Base-by-base conservation (phyloP, 2,888 invertebrate species). In the Drosophila atripex region DNA sequence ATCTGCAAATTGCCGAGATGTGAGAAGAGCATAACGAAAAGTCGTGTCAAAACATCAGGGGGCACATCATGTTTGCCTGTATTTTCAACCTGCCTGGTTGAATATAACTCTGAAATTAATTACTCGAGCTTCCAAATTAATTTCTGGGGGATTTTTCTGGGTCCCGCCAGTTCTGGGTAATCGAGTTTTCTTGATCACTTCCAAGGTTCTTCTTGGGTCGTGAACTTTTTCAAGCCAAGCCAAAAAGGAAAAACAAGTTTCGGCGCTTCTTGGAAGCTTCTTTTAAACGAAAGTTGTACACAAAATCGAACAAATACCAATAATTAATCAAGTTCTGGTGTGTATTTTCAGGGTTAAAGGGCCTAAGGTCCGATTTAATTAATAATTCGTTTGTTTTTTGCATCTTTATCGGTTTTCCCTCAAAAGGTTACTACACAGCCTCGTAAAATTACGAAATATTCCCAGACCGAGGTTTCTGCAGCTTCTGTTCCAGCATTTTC, bases 1-100 rank as follows among this genome's bases (percentile, higher is more conserved):
- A 52, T 47, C 45, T 25, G 46, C 49, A 56, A 57, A 64, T 30
- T 28, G 16, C 35, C 30, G 49, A 8, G 57, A 64, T 47, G 45
- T 32, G 53, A 65, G 54, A 52, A 65, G 65, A 71, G 65, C 71
- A 65, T 65, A 43, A 32, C 68, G 69, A 69, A 70, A 69, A 23
- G 56, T 8, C 18, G 35, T 50, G 68, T 51, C 45, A 49, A 38
- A 53, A 32, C 23, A 32, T 35, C 12, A 52, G 49, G 55, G n/a
- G 14, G 43, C 28, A 28, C 9, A 28, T 2, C 39, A 16, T 30
- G n/a, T 12, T 4, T 32, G 11, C 12, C 32, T 32, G 25, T 43
- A 46, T 28, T 3, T 28, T 28, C 28, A 28, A 32, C 41, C 32
- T 30, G 30, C 32, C 16, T 18, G n/a, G n/a, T n/a, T n/a, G 9